Percentiles rank a stretch among this genome's conserved stretches.
These are phyloP conservation scores for Paragorgia papillata DNA, from an alignment of 92 coral and sea anemone species.

Conservation along the genomic window DNA sequence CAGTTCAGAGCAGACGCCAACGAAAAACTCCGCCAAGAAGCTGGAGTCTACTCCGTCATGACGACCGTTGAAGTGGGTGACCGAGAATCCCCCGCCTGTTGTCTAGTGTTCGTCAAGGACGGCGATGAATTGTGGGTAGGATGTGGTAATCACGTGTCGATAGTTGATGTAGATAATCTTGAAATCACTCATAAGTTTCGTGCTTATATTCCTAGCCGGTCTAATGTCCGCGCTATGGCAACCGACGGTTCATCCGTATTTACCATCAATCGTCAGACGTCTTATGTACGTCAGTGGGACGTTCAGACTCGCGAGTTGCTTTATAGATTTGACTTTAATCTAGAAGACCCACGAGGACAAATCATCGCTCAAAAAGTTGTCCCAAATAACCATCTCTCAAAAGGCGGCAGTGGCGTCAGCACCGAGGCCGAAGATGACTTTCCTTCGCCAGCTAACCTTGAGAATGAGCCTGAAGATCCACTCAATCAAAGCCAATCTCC, in stretches of 20 bases:
- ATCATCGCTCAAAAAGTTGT: constrained; percentile 49
- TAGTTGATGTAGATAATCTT: constrained; percentile 66
- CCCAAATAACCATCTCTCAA: neutral
- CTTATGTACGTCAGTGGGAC: constrained; percentile 85
- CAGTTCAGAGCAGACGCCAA: constrained; percentile 60
- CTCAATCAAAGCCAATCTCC: neutral
- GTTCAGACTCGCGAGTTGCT: constrained; percentile 73
- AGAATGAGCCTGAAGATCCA: neutral
- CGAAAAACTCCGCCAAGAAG: constrained; percentile 67
- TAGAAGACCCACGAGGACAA: constrained; percentile 63
- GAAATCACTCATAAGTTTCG: constrained; percentile 72
- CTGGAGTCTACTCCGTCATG: constrained; percentile 59
- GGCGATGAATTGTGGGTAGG: constrained; percentile 89
- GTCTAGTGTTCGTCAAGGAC: constrained; percentile 73
- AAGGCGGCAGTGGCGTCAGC: neutral
- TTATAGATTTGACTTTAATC: constrained; percentile 74
- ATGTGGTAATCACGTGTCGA: constrained; percentile 80
- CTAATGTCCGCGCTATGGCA: constrained; percentile 88
- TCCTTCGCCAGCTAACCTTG: neutral
- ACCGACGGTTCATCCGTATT: constrained; percentile 78
- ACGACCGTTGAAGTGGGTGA: constrained; percentile 81
- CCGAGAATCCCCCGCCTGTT: constrained; percentile 78
- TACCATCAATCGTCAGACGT: constrained; percentile 82
- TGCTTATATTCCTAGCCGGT: constrained; percentile 78
- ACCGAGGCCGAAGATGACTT: neutral